Base-by-base conservation (phyloP, 2,797 vertebrate genomes). In the Enteromius trimaculatus region DNA sequence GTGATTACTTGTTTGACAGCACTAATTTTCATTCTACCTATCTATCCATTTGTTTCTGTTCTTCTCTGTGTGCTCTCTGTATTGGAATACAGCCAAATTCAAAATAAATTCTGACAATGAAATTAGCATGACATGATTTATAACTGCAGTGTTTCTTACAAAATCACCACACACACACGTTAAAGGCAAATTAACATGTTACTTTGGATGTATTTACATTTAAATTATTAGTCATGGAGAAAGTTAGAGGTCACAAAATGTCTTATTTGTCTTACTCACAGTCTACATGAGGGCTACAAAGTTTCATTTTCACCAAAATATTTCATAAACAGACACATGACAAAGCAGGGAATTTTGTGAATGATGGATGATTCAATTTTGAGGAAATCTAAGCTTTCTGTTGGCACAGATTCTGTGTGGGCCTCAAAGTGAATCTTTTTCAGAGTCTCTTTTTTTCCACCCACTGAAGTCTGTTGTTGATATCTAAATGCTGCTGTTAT, bases 391-490 rank as follows among this genome's bases (percentile, higher is more conserved):
- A 16, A 44, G 58, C 14, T 49, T 53, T 37, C 29, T 66, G 6
- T 51, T 47, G 7, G 29, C 44, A 7, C 19, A 65, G 26, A 64
- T 78, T 78, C 42, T n/a, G 19, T 47, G 42, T 49, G 26, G 34
- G 53, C 55, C n/a, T n/a, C 53, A n/a, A 55, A n/a, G n/a, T 55
- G 53, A 58, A 58, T 58, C n/a, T 58, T 23, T 58, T 58, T 58
- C 55, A 3, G n/a, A 13, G 55, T 34, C 64, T 53, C 14, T 68
- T 23, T 31, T 31, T 70, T 29, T 58, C 49, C 65, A 70, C 64
- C 49, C 51, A 53, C 49, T 77, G 39, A 77, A 29, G 47, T 64
- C 58, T 70, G 31, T 80, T 42, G 34, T 19, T 58, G n/a, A 70
- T n/a, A 49, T 79, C 16, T 51, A 49, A 31, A 21, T 58, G 10